Base-by-base conservation (phyloP, 1,140 invertebrate genomes). In the Zeugodacus cucurbitae region DNA sequence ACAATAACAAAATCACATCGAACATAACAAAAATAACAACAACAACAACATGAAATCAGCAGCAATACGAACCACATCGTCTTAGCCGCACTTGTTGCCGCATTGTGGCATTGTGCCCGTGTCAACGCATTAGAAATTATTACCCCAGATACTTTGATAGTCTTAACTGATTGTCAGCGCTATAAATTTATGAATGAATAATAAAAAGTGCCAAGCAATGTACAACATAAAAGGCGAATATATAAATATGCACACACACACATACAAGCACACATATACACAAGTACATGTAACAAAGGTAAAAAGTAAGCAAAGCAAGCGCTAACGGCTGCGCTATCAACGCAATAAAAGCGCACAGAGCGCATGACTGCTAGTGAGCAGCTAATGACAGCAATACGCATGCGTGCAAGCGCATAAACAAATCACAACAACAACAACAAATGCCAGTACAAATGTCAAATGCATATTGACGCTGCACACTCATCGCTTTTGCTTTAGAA, bases 81-180 rank as follows among this genome's bases (percentile, higher is more conserved):
- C 20, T 82, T 82, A 34, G 17, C 20, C 74, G 37, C 74, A 82
- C 74, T 82, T 82, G 37, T 29, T 48, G 74, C n/a, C 5, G 1
- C 74, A 62, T 62, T 62, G 58, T 26, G 58, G 58, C 58, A 48
- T 82, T 82, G 41, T 82, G 74, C 41, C n/a, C 14, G 41, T 82
- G 74, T 82, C 74, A 82, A 82, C 74, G 74, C 74, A 82, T 82
- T 82, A 82, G 74, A 82, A 82, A 82, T 82, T 82, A 82, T 82
- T 82, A 82, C 74, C 74, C 74, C 74, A 82, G 74, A 82, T 82
- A 82, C 74, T 48, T 82, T 82, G 74, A 82, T 82, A 82, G 74
- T 44, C 74, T 82, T 48, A 82, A 82, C 74, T 82, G 74, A 82
- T 82, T 82, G 74, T 82, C 74, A 82, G 41, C 41, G 74, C 74